These are phyloP conservation scores for Parotocinclus haroldoi DNA, from an alignment of 2,797 vertebrate species.

Conservation along the genomic window DNA sequence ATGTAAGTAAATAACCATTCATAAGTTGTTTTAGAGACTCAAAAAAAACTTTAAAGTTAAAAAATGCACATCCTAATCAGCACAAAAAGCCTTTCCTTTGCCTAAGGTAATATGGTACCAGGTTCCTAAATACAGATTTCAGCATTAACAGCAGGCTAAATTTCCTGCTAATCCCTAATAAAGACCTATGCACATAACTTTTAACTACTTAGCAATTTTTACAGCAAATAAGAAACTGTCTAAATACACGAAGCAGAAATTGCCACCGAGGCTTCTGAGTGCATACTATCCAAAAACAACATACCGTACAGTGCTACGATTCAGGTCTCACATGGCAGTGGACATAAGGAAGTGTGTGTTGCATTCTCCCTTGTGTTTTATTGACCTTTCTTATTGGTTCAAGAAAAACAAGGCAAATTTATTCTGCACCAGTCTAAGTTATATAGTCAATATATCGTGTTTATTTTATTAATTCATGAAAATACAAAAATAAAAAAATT, in stretches of 20 bases:
- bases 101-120: slow-evolving; percentile 3
- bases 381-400: slow-evolving; percentile 45
- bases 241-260: slow-evolving; percentile 18
- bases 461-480: background rate
- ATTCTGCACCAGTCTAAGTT: slow-evolving; percentile 10
- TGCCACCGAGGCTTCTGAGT: slow-evolving; percentile 25
- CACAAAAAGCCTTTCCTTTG: background rate
- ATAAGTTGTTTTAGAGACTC: too few relatives aligned
- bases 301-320: slow-evolving; percentile 45
- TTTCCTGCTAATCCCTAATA: slow-evolving; percentile 37
- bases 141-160: slow-evolving; percentile 30
- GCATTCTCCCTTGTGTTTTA: slow-evolving; percentile 44
- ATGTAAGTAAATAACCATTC: too few relatives aligned
- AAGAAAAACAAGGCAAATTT: slow-evolving; percentile 41
- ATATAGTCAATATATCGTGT: slow-evolving; percentile 10
- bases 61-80: too few relatives aligned
- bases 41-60: too few relatives aligned
- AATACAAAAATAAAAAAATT: too few relatives aligned
- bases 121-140: slow-evolving; percentile 12
- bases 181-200: slow-evolving; percentile 29
- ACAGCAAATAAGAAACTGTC: slow-evolving; percentile 42
- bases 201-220: slow-evolving; percentile 51
- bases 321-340: slow-evolving; percentile 39
- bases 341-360: slow-evolving; percentile 40
- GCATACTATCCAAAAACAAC: slow-evolving; percentile 51